A percentile compares a stretch with the other conserved stretches of the same genome.
Evolutionary conservation across 2,888 invertebrate genomes (phyloP).

Genomic region (Endotricha flammealis): DNA sequence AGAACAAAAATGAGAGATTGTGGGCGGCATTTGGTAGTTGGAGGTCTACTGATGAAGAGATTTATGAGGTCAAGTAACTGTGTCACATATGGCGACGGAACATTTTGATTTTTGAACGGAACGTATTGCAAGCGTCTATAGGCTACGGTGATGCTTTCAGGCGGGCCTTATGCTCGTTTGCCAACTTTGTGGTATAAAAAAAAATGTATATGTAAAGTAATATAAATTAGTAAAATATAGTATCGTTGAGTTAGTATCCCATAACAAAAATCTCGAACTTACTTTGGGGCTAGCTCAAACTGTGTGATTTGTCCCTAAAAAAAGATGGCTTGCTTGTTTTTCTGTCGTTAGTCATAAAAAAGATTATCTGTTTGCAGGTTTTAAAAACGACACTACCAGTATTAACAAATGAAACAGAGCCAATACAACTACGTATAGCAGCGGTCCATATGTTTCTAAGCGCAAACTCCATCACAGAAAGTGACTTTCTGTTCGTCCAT

Average conservation of each 20-base stretch:
- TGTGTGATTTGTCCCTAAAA: no score
- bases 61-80: constrained; percentile 33
- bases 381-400: constrained; percentile 80
- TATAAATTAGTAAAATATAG: no score
- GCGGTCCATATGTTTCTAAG: constrained; percentile 81
- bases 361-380: constrained; percentile 41
- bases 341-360: background rate
- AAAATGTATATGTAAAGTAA: no score
- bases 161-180: no score
- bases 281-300: no score
- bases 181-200: no score
- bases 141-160: no score
- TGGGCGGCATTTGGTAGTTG: constrained; percentile 80
- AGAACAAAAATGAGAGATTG: constrained; percentile 80
- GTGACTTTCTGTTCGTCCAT: constrained; percentile 82
- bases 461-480: constrained; percentile 79
- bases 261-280: no score
- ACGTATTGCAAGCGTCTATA: no score
- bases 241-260: no score
- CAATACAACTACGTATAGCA: constrained; percentile 82
- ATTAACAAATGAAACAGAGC: constrained; percentile 81
- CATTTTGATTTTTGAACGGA: no score
- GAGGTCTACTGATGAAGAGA: constrained; percentile 25
- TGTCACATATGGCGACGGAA: no score
- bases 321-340: background rate